A percentile compares a stretch with the other conserved stretches of the same genome.
Conservation (phyloP, 2,113 vertebrate species). For the Meriones unguiculatus region DNA sequence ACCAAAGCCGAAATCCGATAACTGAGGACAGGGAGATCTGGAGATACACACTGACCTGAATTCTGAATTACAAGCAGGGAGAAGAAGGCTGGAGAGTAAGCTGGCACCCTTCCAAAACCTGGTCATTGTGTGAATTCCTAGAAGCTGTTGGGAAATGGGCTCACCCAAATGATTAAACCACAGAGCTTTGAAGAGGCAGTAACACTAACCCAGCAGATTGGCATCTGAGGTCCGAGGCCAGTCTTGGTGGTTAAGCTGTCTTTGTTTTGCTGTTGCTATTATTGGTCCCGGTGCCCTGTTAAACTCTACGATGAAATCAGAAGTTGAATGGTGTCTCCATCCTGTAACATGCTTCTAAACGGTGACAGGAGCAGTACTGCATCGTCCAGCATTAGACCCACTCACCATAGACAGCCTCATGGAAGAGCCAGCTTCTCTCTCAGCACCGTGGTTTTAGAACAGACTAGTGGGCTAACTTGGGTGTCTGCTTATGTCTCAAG, state of each 20-base stretch:
- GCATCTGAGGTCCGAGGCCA: neutral
- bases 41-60: conserved; percentile 32
- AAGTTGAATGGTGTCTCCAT: neutral
- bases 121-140: conserved; percentile 75
- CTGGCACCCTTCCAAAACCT: conserved; percentile 55
- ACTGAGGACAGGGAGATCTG: neutral
- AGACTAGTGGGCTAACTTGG: neutral
- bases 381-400: no score
- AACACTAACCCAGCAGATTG: neutral
- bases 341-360: neutral
- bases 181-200: neutral
- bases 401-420: neutral
- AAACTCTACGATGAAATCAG: neutral
- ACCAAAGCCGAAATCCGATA: conserved; percentile 13
- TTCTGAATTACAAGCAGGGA: neutral
- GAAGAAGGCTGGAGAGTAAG: conserved; percentile 37
- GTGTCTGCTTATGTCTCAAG: neutral
- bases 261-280: neutral
- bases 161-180: neutral
- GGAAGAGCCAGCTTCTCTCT: neutral
- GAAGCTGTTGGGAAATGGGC: conserved; percentile 68
- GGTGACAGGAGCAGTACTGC: neutral
- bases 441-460: neutral
- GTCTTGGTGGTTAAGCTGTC: neutral
- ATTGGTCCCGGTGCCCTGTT: neutral